Percentiles rank a stretch among this genome's conserved stretches.
These are phyloP conservation scores for Mastacembelus armatus DNA, from an alignment of 2,797 vertebrate species.

Conservation along the genomic window DNA sequence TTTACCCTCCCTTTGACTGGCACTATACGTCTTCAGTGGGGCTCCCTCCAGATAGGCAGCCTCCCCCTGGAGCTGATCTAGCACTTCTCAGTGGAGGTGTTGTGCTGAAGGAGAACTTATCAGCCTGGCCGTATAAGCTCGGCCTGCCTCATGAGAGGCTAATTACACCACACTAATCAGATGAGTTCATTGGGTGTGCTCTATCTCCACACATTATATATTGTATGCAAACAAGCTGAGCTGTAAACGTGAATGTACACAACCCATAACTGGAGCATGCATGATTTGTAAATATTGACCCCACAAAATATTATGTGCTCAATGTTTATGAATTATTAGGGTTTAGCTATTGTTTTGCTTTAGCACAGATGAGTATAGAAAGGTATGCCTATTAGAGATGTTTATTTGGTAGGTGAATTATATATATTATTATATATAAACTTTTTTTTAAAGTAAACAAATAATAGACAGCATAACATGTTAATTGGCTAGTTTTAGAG, in stretches of 20 bases:
- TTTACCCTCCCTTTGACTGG: conserved; percentile 69
- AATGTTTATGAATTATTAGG: conserved; percentile 3
- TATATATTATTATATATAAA: too few relatives aligned
- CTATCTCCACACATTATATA: neutral
- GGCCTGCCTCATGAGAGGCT: conserved; percentile 55
- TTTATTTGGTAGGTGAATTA: too few relatives aligned
- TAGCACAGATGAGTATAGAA: too few relatives aligned
- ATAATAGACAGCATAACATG: too few relatives aligned
- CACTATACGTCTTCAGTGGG: conserved; percentile 65
- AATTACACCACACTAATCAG: conserved; percentile 57
- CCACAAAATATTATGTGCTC: neutral
- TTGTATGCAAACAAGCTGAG: neutral
- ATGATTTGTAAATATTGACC: too few relatives aligned
- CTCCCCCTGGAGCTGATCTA: conserved; percentile 67
- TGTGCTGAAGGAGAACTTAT: conserved; percentile 54
- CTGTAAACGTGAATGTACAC: neutral
- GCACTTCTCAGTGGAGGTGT: conserved; percentile 66
- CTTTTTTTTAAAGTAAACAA: too few relatives aligned
- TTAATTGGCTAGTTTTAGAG: too few relatives aligned
- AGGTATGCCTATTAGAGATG: too few relatives aligned
- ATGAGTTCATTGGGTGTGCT: conserved; percentile 13
- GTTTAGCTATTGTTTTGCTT: too few relatives aligned
- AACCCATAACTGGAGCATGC: too few relatives aligned
- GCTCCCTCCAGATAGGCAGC: conserved; percentile 22
- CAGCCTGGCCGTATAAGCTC: conserved; percentile 33